Percentiles rank a stretch among this genome's conserved stretches.
Evolutionary conservation across 2,113 vertebrate genomes (phyloP).

Genomic region (Oncorhynchus tshawytscha): DNA sequence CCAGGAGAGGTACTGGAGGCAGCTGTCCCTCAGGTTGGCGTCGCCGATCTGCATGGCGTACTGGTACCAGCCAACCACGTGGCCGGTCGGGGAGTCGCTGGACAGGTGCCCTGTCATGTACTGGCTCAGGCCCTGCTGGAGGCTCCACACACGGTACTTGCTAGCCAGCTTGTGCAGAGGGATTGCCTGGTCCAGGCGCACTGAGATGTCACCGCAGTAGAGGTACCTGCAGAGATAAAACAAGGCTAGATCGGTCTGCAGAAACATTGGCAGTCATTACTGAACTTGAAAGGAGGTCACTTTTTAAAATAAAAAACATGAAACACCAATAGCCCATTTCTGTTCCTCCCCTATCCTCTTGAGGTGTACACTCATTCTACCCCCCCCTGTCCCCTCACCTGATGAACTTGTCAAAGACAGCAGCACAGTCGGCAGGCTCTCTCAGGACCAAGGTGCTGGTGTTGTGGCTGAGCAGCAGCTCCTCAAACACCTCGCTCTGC

Average conservation of each 20-base stretch:
- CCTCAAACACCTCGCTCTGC: constrained; percentile 79
- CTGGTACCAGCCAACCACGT: constrained; percentile 93
- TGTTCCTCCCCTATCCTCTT: not conserved
- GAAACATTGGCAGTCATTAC: too few relatives aligned
- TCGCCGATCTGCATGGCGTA: constrained; percentile 86
- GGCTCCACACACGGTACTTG: constrained; percentile 84
- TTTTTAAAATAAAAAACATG: too few relatives aligned
- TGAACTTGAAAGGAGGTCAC: too few relatives aligned
- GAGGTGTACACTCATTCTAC: not conserved
- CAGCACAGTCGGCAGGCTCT: constrained; percentile 69
- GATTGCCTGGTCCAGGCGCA: constrained; percentile 87
- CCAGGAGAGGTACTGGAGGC: constrained; percentile 95
- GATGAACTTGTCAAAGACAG: constrained; percentile 83
- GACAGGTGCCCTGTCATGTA: constrained; percentile 90
- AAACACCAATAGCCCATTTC: not conserved
- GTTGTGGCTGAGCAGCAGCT: constrained; percentile 75
- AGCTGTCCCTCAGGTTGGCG: constrained; percentile 81
- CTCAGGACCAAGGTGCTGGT: constrained; percentile 61
- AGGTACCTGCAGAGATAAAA: constrained; percentile 79
- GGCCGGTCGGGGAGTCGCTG: constrained; percentile 85
- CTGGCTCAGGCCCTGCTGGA: constrained; percentile 87
- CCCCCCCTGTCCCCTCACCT: constrained; percentile 53
- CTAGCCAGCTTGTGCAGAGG: constrained; percentile 89
- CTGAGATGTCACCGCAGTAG: constrained; percentile 88
- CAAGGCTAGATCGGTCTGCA: not conserved